These are phyloP conservation scores for Fragariocoptes setiger DNA, from an alignment of 1,140 invertebrate species.

Conservation along the genomic window DNA sequence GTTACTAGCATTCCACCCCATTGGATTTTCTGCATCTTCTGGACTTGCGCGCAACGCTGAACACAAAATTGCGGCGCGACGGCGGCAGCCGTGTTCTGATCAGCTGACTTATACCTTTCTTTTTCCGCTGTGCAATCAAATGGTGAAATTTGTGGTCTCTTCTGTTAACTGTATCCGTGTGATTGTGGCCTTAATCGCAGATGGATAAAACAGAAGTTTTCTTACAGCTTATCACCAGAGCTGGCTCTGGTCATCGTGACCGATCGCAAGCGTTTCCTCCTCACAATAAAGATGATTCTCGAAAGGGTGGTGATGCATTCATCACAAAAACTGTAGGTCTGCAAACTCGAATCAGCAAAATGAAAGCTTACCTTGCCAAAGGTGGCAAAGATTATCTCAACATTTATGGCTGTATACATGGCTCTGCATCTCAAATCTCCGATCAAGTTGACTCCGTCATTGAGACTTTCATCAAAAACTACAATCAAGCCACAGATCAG, in stretches of 20 bases:
- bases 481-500: constrained; percentile 36
- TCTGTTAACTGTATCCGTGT: too few species aligned
- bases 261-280: too few species aligned
- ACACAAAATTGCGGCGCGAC: too few species aligned
- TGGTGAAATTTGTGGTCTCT: too few species aligned
- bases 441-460: constrained; percentile 43
- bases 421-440: constrained; percentile 34
- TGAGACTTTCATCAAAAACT: constrained; percentile 46
- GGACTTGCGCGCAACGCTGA: too few species aligned
- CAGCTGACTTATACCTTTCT: too few species aligned
- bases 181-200: too few species aligned
- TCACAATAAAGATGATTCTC: too few species aligned
- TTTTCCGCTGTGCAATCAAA: too few species aligned
- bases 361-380: constrained; percentile 44
- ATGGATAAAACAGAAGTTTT: constrained; percentile 1
- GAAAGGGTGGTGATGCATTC: background rate
- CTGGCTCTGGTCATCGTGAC: background rate
- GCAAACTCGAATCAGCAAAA: constrained; percentile 32
- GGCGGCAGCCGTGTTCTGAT: too few species aligned
- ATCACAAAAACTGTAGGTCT: constrained; percentile 1
- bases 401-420: constrained; percentile 31
- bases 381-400: constrained; percentile 55
- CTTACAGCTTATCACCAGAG: background rate
- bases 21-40: too few species aligned
- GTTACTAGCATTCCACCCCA: too few species aligned